Evolutionary conservation across 2,113 vertebrate genomes (phyloP), one percentile per base, ranked within the genome.

Genomic region (Speoplatyrhinus poulsoni): DNA sequence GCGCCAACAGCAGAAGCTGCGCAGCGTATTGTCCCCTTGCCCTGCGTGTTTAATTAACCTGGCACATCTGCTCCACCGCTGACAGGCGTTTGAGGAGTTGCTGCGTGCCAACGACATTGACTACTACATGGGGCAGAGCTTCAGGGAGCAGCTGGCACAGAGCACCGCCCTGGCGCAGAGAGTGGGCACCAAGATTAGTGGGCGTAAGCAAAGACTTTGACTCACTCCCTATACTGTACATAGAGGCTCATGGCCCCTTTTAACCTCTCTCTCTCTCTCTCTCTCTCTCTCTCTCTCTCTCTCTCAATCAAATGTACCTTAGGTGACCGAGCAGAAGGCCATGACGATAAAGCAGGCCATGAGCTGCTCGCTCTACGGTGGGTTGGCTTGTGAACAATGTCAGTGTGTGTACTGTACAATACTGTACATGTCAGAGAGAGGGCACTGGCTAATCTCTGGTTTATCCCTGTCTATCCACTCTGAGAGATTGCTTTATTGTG

Each of bases 41-140:
- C 9, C 19, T 17, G 8, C 2, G 1, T 46, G 12, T 50, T 60
- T 8, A 47, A 0, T 60, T 8, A 47, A 0, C 58, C 5, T 50
- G n/a, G 0, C 13, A 65, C 2, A 17, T 9, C 58, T 55, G 33
- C 12, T 62, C 4, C 52, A 47, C 65, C 9, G 13, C 19, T 48
- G 41, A 9, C 69, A 91, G 90, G 93, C 95, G 60, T 98, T 99
- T 0, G 98, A 99, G 88, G 96, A 98, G 70, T 93, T 99, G 6
- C 94, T 99, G 3, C 91, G 94, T 0, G 93, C 94, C 82, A 96
- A 95, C 0, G 96, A 98, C 62, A 94, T 99, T 0, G 96, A 99
- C 86, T 98, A 98, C 84, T 98, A 97, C 88, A 91, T 96, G 93
- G 96, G 96, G 4, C 95, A 98, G 90, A 95, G 94, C 84, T 96